Percentiles rank a stretch among this genome's conserved stretches.
Evolutionary conservation across 1,140 invertebrate species (phyloP).

Genomic region (Oryctes rhinoceros): DNA sequence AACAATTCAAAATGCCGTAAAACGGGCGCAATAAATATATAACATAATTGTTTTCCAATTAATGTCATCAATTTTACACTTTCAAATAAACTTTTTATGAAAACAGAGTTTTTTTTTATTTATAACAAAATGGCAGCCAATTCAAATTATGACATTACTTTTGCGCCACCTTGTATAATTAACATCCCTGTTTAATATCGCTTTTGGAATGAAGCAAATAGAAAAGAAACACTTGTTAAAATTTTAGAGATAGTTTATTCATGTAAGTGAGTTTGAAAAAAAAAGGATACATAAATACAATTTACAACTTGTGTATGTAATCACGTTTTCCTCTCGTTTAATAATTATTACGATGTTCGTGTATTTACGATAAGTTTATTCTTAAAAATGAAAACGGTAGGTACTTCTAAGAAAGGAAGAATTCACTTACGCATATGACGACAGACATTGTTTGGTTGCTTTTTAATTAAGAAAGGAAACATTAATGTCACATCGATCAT

Average conservation of each 20-base stretch:
- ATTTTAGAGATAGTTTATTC: slow-evolving; percentile 28
- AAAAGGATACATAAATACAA: slow-evolving; percentile 31
- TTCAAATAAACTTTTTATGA: no score
- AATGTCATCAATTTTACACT: no score
- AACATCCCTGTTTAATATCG: no score
- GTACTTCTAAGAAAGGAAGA: slow-evolving; percentile 14
- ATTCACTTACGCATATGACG: background rate
- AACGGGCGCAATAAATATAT: no score
- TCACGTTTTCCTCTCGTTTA: background rate
- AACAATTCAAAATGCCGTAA: no score
- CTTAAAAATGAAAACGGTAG: background rate
- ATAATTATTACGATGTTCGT: slow-evolving; percentile 11
- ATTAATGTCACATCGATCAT: background rate
- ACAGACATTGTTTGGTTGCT: slow-evolving; percentile 21
- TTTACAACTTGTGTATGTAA: background rate
- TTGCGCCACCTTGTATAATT: no score
- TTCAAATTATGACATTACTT: no score
- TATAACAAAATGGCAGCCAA: no score
- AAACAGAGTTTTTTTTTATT: no score
- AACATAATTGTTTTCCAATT: no score
- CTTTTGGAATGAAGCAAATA: no score
- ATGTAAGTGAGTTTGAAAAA: slow-evolving; percentile 33
- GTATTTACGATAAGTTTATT: slow-evolving; percentile 2
- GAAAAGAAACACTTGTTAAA: background rate
- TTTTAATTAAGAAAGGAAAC: background rate